Evolutionary conservation across 64 coral and sea anemone genomes (phyloP), one percentile per base, ranked within the genome.

Genomic region (Catalaphyllia jardinei): DNA sequence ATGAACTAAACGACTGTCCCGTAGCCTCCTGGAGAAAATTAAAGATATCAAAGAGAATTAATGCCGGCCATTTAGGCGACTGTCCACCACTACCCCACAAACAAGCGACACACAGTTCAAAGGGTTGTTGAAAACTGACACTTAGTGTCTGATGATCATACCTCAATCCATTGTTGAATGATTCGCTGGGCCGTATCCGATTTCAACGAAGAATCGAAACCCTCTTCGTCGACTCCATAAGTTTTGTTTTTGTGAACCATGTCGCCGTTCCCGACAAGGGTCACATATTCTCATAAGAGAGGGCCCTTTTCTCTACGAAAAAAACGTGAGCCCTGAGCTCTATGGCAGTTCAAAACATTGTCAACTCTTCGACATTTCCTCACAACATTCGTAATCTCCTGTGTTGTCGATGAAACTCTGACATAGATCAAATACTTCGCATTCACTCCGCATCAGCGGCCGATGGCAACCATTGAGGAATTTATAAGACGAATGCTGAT

Each of bases 131-230:
- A 63, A 91, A 91, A 63, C 2, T 62, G 89, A 91, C 51, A 84
- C 89, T 30, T 42, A 82, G 62, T 60, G 54, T 61, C 71, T 62
- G 28, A 12, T 8, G 54, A 76, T 19, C 89, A 20, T 60, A 91
- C 89, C 89, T 91, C 79, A 62, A 91, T 91, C 89, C 89, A 91
- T 27, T 76, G 71, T 83, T 91, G 89, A 83, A 84, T 62, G 72
- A 91, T 91, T 71, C 84, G 79, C 64, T 83, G 89, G 35, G 79
- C 89, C 52, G 79, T 84, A 75, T 84, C 89, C 29, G 89, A 82
- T 71, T 74, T 90, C 63, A 81, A 17, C 33, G 78, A 83, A 49
- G 31, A 69, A 64, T 84, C 81, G 9, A 84, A 71, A 35, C 62
- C 31, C 31, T 84, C 81, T 51, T n/a, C 60, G 69, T 84, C 81